Evolutionary conservation across 2,888 invertebrate species (phyloP), one percentile per base, ranked within the genome.

Genomic region (Choreutis nemorana): DNA sequence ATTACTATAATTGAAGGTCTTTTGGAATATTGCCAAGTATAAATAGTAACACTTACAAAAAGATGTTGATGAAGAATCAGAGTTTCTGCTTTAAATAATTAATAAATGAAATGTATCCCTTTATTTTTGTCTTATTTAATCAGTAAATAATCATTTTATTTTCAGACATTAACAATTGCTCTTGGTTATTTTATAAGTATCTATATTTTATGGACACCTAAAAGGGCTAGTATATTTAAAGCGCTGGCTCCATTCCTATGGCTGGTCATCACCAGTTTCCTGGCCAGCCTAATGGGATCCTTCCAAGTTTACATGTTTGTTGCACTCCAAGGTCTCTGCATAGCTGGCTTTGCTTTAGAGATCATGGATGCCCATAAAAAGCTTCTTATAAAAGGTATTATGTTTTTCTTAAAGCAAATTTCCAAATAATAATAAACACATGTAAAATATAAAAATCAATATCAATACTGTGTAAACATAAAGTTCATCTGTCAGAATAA

Each of bases 231-330:
- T 4, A 67, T 81, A 30, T 88, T 91, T 50, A 83, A 87, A 22
- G 80, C 86, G 28, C 83, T 85, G 6, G 87, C 94, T 0, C 85
- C 86, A 40, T 64, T 83, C 1, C 62, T 90, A 12, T 95, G 94
- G 94, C 66, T 91, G 8, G 73, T 90, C 3, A 64, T 91, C 16
- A 85, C 90, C 11, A 84, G 91, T 40, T 91, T 87, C 52, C 46
- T 89, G 7, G 87, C 92, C 25, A 87, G 89, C 42, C 79, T 88
- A 20, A 82, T 90, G 2, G 91, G 91, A 1, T 81, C 87, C 1
- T 82, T 90, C 22, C 87, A 91, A 62, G 85, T 91, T n/a, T 84
- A 89, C 26, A 82, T 87, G 10, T 90, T 93, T 58, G 70, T 88
- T 10, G 40, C 83, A 1, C 67, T 91, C 0, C 87, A 90, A 68